Evolutionary conservation across 2,888 invertebrate genomes (phyloP).

Genomic region (Chloroclysta siterata): DNA sequence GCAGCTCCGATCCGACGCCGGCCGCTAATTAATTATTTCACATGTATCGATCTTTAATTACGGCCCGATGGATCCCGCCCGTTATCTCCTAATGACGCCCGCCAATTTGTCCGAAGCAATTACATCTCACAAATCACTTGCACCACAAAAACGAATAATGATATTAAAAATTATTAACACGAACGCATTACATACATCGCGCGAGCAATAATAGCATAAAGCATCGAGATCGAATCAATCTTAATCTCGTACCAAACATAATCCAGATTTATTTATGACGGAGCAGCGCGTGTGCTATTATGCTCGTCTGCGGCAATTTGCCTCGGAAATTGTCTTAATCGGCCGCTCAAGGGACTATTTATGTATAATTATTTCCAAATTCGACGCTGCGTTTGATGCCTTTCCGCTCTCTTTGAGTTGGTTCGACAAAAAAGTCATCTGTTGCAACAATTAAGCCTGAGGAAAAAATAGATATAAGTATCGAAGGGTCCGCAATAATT

Average conservation of each 20-base stretch:
- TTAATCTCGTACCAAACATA: slow-evolving; percentile 84
- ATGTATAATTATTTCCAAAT: slow-evolving; percentile 86
- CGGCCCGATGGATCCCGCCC: slow-evolving; percentile 70
- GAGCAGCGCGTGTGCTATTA: slow-evolving; percentile 83
- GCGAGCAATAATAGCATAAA: slow-evolving; percentile 80
- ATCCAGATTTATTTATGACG: slow-evolving; percentile 85
- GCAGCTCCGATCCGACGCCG: slow-evolving; percentile 70
- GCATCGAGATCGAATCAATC: slow-evolving; percentile 84
- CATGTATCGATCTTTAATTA: slow-evolving; percentile 85
- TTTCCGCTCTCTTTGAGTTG: slow-evolving; percentile 85
- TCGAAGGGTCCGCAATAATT: slow-evolving; percentile 85
- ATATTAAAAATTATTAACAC: slow-evolving; percentile 80
- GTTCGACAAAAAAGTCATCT: slow-evolving; percentile 85
- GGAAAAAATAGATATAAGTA: slow-evolving; percentile 84
- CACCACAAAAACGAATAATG: slow-evolving; percentile 75
- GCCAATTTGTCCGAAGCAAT: slow-evolving; percentile 82
- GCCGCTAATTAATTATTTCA: slow-evolving; percentile 84
- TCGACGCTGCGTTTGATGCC: slow-evolving; percentile 85
- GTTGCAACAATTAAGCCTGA: slow-evolving; percentile 82
- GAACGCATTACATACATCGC: slow-evolving; percentile 75
- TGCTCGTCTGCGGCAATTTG: slow-evolving; percentile 85
- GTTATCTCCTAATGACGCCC: slow-evolving; percentile 80
- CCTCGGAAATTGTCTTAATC: slow-evolving; percentile 85
- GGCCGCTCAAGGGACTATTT: slow-evolving; percentile 86
- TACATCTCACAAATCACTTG: slow-evolving; percentile 75